These are phyloP conservation scores for Abscondita cerata DNA, from an alignment of 2,888 invertebrate genomes.

Conservation along the genomic window DNA sequence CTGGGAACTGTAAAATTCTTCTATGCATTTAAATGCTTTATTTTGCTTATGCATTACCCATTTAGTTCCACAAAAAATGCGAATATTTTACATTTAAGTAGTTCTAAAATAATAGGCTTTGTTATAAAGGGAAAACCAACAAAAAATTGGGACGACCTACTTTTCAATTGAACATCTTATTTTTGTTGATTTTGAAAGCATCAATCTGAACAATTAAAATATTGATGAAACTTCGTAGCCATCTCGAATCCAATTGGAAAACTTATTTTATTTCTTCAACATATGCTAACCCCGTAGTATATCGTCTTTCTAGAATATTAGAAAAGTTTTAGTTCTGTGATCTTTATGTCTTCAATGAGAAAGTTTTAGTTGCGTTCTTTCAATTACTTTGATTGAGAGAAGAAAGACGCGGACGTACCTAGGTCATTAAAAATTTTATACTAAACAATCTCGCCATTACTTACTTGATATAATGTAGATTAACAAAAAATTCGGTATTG, in stretches of 20 bases:
- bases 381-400: neutral
- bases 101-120: conserved; percentile 28
- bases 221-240: too few relatives aligned
- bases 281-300: conserved; percentile 18
- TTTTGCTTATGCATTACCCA: conserved; percentile 48
- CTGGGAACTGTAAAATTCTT: conserved; percentile 57
- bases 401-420: neutral
- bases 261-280: conserved; percentile 21
- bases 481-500: too few relatives aligned
- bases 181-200: too few relatives aligned
- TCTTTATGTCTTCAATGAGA: conserved; percentile 9
- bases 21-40: conserved; percentile 60
- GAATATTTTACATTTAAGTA: conserved; percentile 45
- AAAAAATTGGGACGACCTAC: conserved; percentile 42
- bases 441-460: too few relatives aligned
- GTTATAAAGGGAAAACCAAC: conserved; percentile 28
- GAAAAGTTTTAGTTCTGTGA: conserved; percentile 20
- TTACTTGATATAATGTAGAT: too few relatives aligned
- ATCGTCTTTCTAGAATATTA: conserved; percentile 17
- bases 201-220: neutral
- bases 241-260: conserved; percentile 5
- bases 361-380: conserved; percentile 12
- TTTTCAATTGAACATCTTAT: too few relatives aligned
- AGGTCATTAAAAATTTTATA: neutral
- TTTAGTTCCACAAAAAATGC: conserved; percentile 46